phyloP scores from a whole-genome alignment of 2,888 invertebrate species.

The Erpobdella octoculata region DNA sequence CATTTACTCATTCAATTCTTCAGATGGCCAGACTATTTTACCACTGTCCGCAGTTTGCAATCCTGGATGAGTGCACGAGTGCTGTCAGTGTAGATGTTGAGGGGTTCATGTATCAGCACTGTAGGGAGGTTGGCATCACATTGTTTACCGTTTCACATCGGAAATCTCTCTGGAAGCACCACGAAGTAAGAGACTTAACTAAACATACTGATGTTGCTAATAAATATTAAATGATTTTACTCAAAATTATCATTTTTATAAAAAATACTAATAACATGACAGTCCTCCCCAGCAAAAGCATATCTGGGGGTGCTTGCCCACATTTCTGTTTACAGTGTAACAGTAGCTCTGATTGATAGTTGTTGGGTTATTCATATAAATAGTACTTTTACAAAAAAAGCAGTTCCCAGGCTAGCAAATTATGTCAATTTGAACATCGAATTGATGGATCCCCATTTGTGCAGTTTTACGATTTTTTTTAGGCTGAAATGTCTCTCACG shows the following conservation, averaged over 20 bases:
- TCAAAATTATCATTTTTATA: not conserved
- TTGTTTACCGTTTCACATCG: slow-evolving; percentile 94
- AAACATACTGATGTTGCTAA: not conserved
- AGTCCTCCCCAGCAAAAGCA: not conserved
- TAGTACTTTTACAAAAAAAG: no score
- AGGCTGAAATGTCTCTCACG: not conserved
- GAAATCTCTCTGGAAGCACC: slow-evolving; percentile 91
- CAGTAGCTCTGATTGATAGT: no score
- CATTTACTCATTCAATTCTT: not conserved
- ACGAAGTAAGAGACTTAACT: slow-evolving; percentile 66
- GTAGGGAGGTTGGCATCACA: slow-evolving; percentile 71
- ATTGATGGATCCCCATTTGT: not conserved
- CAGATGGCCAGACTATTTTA: slow-evolving; percentile 93
- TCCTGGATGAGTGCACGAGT: slow-evolving; percentile 95
- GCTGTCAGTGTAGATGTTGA: slow-evolving; percentile 98
- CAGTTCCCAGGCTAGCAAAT: no score
- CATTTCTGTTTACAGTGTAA: no score
- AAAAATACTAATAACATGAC: not conserved
- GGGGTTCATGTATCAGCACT: slow-evolving; percentile 90
- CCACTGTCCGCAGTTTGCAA: slow-evolving; percentile 94
- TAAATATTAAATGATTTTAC: not conserved
- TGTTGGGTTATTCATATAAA: no score
- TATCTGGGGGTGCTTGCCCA: no score
- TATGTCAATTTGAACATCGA: no score
- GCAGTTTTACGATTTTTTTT: not conserved